Evolutionary conservation across 2,113 vertebrate genomes (phyloP), one percentile per base, ranked within the genome.

Genomic region (Entosphenus tridentatus): DNA sequence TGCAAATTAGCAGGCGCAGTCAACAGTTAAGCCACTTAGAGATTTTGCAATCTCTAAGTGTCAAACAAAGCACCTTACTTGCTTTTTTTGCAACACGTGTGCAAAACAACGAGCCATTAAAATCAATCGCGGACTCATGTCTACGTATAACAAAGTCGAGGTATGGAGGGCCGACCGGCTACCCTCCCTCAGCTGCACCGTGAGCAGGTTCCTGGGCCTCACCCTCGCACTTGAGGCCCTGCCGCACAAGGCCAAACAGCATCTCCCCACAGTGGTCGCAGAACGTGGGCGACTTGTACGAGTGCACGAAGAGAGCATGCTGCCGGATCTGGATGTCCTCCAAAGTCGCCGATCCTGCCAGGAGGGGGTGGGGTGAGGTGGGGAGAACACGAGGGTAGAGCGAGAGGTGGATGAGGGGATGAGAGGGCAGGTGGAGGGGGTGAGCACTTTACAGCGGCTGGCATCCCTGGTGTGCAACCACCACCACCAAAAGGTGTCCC

Each of bases 261-360:
- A 90, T 90, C 76, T 90, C 87, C 4, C 86, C 87, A 2, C 87
- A 90, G 77, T 90, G 86, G 73, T 90, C 87, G 3, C 87, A 90
- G 82, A 90, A 90, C 21, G 87, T 86, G 0, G 87, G 87, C 0
- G 87, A 85, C 0, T 86, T 81, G 76, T 90, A 90, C 0, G 87
- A 90, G 74, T 90, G 87, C 57, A 90, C 87, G 0, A 85, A 89
- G 58, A 90, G 83, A 0, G 87, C 83, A 1, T 90, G 87, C 0
- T 86, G 87, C 9, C 87, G 83, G 69, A 90, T 90, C 80, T 84
- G 85, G 77, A 89, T 89, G 74, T 90, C 87, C 76, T 89, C 86
- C 70, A 85, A 86, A 1, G 86, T 90, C 71, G 87, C 85, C 0
- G 87, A 82, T 18, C 86, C 87, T 90, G 69, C 6, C 68, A 56